A percentile compares a stretch with the other conserved stretches of the same genome.
These are phyloP conservation scores for Grus americana DNA, from an alignment of 2,113 vertebrate genomes.

Conservation along the genomic window DNA sequence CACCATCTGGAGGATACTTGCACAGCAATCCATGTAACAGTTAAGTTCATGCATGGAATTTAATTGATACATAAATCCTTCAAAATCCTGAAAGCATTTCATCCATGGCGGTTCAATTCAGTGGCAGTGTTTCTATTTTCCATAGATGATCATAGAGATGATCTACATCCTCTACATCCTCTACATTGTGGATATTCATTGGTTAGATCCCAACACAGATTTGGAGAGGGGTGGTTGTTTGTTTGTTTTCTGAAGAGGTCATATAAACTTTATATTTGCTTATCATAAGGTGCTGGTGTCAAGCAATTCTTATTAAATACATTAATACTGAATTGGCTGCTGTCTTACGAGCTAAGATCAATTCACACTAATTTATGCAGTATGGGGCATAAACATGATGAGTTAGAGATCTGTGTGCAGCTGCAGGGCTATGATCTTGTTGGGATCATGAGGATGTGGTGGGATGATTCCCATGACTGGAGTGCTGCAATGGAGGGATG, in stretches of 20 bases:
- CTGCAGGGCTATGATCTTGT: background rate
- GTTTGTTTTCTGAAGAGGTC: background rate
- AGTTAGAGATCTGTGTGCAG: background rate
- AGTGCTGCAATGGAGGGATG: background rate
- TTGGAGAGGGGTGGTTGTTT: fast-evolving
- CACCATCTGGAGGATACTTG: background rate
- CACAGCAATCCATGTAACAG: background rate
- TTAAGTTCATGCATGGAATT: background rate
- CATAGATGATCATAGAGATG: too few species aligned
- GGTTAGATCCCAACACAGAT: background rate
- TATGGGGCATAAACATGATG: background rate
- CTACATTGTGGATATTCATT: background rate
- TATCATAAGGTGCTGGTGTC: background rate
- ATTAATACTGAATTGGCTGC: background rate
- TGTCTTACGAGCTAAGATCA: background rate
- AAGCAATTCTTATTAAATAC: background rate
- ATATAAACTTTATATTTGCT: background rate
- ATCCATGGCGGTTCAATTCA: fast-evolving
- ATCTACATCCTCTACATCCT: too few species aligned
- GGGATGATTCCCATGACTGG: background rate
- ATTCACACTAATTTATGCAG: background rate
- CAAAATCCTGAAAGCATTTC: background rate
- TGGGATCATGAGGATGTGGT: background rate
- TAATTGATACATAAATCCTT: background rate
- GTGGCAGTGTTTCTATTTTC: background rate